Evolutionary conservation across 2,113 vertebrate species (phyloP), one percentile per base, ranked within the genome.

Genomic region (Pseudolaguvia tuberculata): DNA sequence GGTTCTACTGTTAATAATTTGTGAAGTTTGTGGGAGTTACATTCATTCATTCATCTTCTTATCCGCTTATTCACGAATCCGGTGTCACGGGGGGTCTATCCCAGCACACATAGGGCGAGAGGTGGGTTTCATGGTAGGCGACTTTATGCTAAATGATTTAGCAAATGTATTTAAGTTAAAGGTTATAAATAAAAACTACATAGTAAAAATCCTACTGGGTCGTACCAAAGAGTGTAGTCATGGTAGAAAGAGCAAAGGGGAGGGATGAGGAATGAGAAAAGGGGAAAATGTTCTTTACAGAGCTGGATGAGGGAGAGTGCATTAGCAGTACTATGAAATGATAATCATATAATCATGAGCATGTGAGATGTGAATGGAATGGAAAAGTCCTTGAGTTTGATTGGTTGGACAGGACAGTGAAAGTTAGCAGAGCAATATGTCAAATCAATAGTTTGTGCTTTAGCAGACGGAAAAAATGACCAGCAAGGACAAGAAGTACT

Each of bases 401-500:
- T 48, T 48, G 51, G 66, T 11, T 45, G 50, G 35, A 23, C 63
- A 67, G 53, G 72, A 78, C 47, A 70, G 62, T 69, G 29, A 78
- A 55, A 72, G 53, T 21, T 21, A 66, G n/a, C 42, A 56, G 25
- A 59, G 45, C 13, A 62, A 59, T 61, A 15, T 61, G 67, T 29
- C 67, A 72, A 57, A 72, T 21, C 73, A 57, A 42, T 35, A 62
- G 66, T 47, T 61, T 53, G 58, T 20, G 61, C 75, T 79, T 53
- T 52, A 73, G 61, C 62, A 45, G 58, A 70, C 17, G 78, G 84
- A 87, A 86, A 88, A 81, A 81, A 45, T 80, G 76, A 85, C 51
- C 83, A 23, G 3, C 39, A 61, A 17, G 31, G 72, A 31, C 61
- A 65, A 76, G 45, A 76, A 52, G n/a, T 59, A 56, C 29, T 50